Base-by-base conservation (phyloP, 2,113 vertebrate species). In the Poecile atricapillus region DNA sequence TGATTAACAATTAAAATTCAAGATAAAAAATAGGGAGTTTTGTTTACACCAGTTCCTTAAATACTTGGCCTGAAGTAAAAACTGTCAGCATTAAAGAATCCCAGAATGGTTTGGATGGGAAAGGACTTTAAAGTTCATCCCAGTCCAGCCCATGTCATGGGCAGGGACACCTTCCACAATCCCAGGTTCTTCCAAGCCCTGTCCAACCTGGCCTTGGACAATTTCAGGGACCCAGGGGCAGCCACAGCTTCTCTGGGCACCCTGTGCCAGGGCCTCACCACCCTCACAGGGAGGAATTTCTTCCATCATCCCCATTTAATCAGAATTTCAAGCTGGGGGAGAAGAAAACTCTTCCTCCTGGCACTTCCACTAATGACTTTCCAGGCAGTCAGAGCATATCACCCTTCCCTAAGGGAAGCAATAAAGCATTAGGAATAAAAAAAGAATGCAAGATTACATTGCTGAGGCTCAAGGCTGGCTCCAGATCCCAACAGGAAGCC, bases 401-500 rank as follows among this genome's bases (percentile, higher is more conserved):
- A 69, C 1, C n/a, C 3, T 79, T 82, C 73, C 35, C 73, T 23
- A 39, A 58, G n/a, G 31, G n/a, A 41, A 64, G 33, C 28, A 79
- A 52, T 15, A 11, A 84, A 68, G 11, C 60, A 80, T 39, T 31
- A 67, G 19, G 41, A 58, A 84, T 14, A 8, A n/a, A 63, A 71
- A 18, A 89, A 64, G 44, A 71, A 73, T 14, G 15, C 15, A 12
- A 43, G 74, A 74, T 74, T 41, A 47, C 41, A 19, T 7, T 55
- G 83, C 13, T 46, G 69, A 35, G 52, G 41, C 64, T 63, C 71
- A 83, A 73, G 95, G 41, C 87, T 94, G 95, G 90, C 94, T 95
- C 37, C 90, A 86, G 76, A 75, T 92, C 81, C 71, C 52, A 90
- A 83, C 71, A 97, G 93, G 88, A 97, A 97, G 79, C n/a, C 3